Evolutionary conservation across 2,797 vertebrate genomes (phyloP), one percentile per base, ranked within the genome.

Genomic region (Valencia hispanica): DNA sequence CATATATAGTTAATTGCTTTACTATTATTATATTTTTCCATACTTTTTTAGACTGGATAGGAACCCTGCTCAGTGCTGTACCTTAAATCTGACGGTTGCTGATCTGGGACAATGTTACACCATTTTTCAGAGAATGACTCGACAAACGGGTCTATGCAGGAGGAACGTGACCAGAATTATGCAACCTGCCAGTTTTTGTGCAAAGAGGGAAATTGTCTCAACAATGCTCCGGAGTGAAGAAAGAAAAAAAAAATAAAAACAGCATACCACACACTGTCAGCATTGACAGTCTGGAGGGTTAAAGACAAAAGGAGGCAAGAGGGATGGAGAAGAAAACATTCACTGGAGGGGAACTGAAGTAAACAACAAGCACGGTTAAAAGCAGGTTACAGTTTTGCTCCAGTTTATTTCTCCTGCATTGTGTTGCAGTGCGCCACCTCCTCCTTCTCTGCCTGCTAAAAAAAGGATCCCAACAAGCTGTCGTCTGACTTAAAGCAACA

Each of bases 401-500:
- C 68, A 30, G 41, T 48, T 70, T 68, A 25, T 27, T 70, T 81
- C 61, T 79, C 50, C 71, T 47, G 59, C 61, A 79, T 65, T 75
- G 75, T 83, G 78, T 51, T 22, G 30, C 30, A 73, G 55, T 68
- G 43, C 72, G 68, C 25, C 25, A 10, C 72, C 75, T 59, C 78
- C 57, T 68, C 50, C 41, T n/a, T 74, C 71, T 68, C 41, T 74
- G 72, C 69, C 25, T 43, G 55, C 74, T 72, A 80, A 84, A 78
- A 73, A 75, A 86, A 78, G 34, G 80, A 69, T 45, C 39, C n/a
- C 17, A 73, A 73, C 50, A 2, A 85, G 78, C 89, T 92, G 91
- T 82, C 90, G 92, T 72, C 85, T 78, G 72, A 82, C 81, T 88
- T 81, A 88, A 65, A 81, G 76, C 74, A 53, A 76, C 34, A 14